Base-by-base conservation (phyloP, 2,888 invertebrate genomes). In the Fissipunctia ypsillon region DNA sequence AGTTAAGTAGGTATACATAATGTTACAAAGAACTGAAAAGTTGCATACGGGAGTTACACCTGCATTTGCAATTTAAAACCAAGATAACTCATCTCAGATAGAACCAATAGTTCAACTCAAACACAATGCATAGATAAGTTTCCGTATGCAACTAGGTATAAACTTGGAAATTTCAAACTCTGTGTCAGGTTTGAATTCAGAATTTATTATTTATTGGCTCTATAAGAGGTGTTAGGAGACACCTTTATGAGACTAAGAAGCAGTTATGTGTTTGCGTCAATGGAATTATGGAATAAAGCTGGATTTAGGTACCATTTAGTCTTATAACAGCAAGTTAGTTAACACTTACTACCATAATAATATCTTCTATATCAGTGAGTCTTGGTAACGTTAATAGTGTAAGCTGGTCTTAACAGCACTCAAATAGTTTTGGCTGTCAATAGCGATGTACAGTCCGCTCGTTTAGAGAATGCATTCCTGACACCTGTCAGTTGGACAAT, bases 201-300 rank as follows among this genome's bases (percentile, higher is more conserved):
- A 78, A 81, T 31, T 64, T 76, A 61, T 67, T 66, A 80, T 76
- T 78, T 82, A 81, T 70, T 50, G 41, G 6, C 22, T 45, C 50
- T 43, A 31, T 82, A 61, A 57, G 28, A 54, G 66, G 65, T 57
- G 75, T 63, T 63, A 68, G 28, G 45, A 45, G 75, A 80, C 77
- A 54, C 76, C 56, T 81, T 81, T 63, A 68, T 76, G 41, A 4
- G 5, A 4, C 66, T 63, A 52, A 38, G 54, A 65, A 22, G 14
- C 60, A 22, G 64, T 77, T 74, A 28, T 16, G 14, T 45, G 50
- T 25, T 38, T 48, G 63, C n/a, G 0, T 78, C 76, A 64, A 80
- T 75, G n/a, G 67, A 57, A 66, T 43, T 25, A 52, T 25, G 25
- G 25, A 28, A n/a, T 45, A n/a, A 12, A 54, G 16, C 59, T 31